Evolutionary conservation across 2,888 invertebrate species (phyloP), one percentile per base, ranked within the genome.

Genomic region (Lithodes maja): DNA sequence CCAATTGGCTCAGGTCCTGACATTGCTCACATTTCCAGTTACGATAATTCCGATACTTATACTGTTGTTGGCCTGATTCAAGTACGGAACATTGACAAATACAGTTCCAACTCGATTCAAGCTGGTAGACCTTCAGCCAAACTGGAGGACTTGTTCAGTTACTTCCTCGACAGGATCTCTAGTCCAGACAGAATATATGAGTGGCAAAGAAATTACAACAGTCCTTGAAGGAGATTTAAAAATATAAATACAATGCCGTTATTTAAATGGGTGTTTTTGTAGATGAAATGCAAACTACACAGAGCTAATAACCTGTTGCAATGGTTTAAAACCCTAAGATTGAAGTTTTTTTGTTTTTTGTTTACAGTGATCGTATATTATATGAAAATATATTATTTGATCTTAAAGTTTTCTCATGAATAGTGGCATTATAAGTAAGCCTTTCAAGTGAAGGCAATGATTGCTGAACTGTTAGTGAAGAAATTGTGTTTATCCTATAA

Each of bases 261-360:
- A 85, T 85, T 85, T 50, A 61, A 83, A 53, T 87, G 61, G 78
- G 83, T 71, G 78, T 89, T 89, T 33, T 33, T 33, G 33, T 33
- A 33, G 33, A 84, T 61, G 53, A 49, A 84, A 83, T 49, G 71
- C 17, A 88, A 85, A 89, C 79, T 86, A 84, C 74, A 88, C 88
- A 89, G 88, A 89, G 88, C 88, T 89, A 85, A 81, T 75, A 85
- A 89, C 84, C 85, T 85, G 81, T 85, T 85, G 71, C 80, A 80
- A 71, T 86, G 88, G 80, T 85, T 89, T 82, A 75, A 81, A 87
- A 79, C 71, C 54, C 50, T 81, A 84, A 61, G 55, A 75, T 81
- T 82, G 17, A 54, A 54, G 54, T 84, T 79, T 78, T 87, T 87
- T 75, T 81, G 61, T 86, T 55, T 75, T 75, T 75, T 82, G 61